phyloP scores from a whole-genome alignment of 2,113 vertebrate species.

The Mirounga angustirostris region DNA sequence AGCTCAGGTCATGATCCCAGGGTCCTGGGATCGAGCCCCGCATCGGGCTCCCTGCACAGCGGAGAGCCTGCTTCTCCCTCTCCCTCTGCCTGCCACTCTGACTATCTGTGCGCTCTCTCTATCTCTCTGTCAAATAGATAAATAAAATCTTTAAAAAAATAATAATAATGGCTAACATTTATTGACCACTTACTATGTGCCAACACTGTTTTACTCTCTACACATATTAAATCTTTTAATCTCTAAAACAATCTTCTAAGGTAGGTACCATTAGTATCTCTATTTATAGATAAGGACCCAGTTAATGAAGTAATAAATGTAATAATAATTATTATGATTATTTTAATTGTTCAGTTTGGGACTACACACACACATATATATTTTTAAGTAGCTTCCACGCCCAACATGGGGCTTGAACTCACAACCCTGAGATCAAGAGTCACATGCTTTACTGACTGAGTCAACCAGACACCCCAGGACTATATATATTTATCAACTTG shows the following conservation, averaged over 20 bases:
- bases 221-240: not conserved
- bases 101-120: too few relatives aligned
- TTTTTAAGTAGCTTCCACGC: not conserved
- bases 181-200: not conserved
- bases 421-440: not conserved
- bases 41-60: too few relatives aligned
- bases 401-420: not conserved
- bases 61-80: too few relatives aligned
- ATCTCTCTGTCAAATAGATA: too few relatives aligned
- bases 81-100: too few relatives aligned
- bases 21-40: too few relatives aligned
- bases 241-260: not conserved
- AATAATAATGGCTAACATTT: not conserved
- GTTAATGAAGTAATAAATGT: not conserved
- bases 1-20: too few relatives aligned
- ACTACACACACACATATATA: not conserved
- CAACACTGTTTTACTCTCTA: not conserved
- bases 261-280: too few relatives aligned
- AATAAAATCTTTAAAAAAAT: too few relatives aligned
- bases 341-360: not conserved
- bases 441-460: not conserved
- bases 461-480: too few relatives aligned
- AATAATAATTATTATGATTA: not conserved
- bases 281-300: too few relatives aligned
- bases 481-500: not conserved